Evolutionary conservation across 2,888 invertebrate genomes (phyloP), one percentile per base, ranked within the genome.

Genomic region (Eupeodes luniger): DNA sequence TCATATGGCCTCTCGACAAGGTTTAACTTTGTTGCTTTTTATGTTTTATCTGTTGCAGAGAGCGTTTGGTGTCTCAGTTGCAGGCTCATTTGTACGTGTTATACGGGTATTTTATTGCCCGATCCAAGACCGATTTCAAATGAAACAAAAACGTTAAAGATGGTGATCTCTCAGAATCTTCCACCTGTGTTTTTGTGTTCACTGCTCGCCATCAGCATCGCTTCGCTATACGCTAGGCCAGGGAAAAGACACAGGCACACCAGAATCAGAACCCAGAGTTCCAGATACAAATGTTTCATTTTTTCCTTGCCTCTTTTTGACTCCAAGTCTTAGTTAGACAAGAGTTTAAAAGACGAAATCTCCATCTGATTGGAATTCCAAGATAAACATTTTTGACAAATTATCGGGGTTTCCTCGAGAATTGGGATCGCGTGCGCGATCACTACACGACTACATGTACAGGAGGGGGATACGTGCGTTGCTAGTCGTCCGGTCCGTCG

Each of bases 21-120:
- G 70, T 64, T 76, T 79, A 27, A 27, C 75, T 64, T 81, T 81
- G 75, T 67, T 67, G 27, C 27, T 27, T 27, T 3, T 27, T 27
- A 3, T 27, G 27, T 27, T 27, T 27, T 27, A 27, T 27, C 3
- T 27, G 61, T 53, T 59, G 12, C 19, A 27, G 5, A 14, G 70
- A 82, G 74, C 51, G 76, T 69, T 55, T 64, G 62, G 77, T 84
- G 84, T 81, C 85, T 77, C 81, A 78, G 78, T 61, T 85, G 75
- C 81, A 66, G 81, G 59, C 88, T 78, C 74, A 85, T 88, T 84
- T 88, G 88, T 85, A 88, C 88, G 85, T 88, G 88, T 88, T 88
- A 88, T 88, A 88, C 88, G 88, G 88, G 85, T 88, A 88, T 88
- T 88, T 88, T 88, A 88, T 88, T 74, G 81, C 85, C 74, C 75